Evolutionary conservation across 1,140 invertebrate genomes (phyloP).

Genomic region (Aphis gossypii): DNA sequence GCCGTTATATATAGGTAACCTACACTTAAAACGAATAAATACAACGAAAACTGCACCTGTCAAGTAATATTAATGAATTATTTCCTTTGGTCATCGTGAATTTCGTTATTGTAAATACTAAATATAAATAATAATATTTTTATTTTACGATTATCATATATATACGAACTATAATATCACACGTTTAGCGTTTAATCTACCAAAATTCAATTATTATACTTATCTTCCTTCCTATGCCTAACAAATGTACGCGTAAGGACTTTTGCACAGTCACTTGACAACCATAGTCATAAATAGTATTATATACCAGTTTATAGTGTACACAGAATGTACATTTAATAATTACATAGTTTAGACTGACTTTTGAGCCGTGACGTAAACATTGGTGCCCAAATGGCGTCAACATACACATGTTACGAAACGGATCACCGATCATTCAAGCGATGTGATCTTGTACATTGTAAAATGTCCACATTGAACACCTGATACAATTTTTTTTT

Average conservation of each 20-base stretch:
- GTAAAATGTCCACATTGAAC: neutral
- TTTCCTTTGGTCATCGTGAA: neutral
- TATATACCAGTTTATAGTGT: neutral
- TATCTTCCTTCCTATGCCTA: neutral
- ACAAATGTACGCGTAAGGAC: neutral
- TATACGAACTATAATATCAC: neutral
- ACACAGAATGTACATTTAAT: neutral
- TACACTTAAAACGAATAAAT: neutral
- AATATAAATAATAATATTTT: neutral
- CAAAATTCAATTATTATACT: neutral
- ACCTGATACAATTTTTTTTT: neutral
- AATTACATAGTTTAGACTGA: neutral
- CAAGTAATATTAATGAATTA: neutral
- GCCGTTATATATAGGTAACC: neutral
- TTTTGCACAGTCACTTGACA: slow-evolving; percentile 10
- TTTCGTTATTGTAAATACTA: neutral
- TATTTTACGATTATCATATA: neutral
- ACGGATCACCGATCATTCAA: neutral
- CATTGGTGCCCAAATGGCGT: slow-evolving; percentile 19
- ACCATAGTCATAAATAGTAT: neutral
- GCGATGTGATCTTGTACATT: neutral
- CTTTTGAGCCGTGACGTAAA: slow-evolving; percentile 16
- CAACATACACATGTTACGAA: neutral
- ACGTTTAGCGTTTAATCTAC: neutral
- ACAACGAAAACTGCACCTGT: neutral